These are phyloP conservation scores for Rhamnusium bicolor DNA, from an alignment of 2,888 invertebrate species.

Conservation along the genomic window DNA sequence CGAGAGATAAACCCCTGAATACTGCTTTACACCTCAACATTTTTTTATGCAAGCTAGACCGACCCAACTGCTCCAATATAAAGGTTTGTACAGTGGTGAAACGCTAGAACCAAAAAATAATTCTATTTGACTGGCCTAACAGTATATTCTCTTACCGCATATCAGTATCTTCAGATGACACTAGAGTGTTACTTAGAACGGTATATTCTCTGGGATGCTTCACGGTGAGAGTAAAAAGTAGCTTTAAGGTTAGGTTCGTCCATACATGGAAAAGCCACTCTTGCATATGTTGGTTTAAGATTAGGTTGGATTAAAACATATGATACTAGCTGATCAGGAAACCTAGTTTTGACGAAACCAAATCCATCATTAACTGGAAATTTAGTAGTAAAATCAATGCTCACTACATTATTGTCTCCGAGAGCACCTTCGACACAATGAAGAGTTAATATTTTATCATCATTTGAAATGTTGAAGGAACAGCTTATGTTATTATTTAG, in stretches of 20 bases:
- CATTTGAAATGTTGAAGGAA: background rate
- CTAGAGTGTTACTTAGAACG: background rate
- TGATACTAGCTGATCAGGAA: background rate
- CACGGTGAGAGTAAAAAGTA: background rate
- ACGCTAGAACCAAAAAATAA: too few relatives aligned
- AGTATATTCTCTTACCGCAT: too few relatives aligned
- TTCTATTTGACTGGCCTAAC: too few relatives aligned
- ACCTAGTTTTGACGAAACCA: background rate
- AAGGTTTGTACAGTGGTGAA: too few relatives aligned
- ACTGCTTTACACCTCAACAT: too few relatives aligned
- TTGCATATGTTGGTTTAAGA: constrained; percentile 8
- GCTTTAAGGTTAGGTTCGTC: constrained; percentile 12
- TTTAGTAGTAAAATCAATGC: background rate
- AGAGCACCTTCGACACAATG: background rate
- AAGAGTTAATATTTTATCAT: background rate
- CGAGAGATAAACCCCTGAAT: too few relatives aligned
- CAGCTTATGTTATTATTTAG: background rate
- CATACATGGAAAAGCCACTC: constrained; percentile 18
- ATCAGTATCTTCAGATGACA: background rate
- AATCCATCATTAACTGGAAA: constrained; percentile 8
- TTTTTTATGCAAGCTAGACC: too few relatives aligned
- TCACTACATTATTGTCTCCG: background rate
- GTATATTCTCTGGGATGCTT: background rate
- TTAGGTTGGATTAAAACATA: background rate
- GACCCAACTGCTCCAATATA: too few relatives aligned